Percentiles rank a stretch among this genome's conserved stretches.
Conservation (phyloP, 2,113 vertebrate species). For the Verasper variegatus region DNA sequence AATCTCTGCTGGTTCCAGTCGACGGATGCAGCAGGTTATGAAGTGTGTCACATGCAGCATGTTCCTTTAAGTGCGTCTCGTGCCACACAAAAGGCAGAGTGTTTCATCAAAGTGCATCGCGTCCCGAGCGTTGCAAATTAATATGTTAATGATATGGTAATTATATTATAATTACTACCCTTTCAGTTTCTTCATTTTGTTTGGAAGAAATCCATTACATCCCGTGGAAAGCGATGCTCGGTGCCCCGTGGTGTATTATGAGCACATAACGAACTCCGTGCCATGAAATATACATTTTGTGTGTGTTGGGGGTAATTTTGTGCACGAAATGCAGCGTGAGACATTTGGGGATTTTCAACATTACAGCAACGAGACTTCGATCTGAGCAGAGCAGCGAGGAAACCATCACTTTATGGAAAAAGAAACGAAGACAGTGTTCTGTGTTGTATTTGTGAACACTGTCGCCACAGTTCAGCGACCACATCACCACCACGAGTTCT, state of each 20-base stretch:
- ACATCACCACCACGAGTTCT: conserved; percentile 5
- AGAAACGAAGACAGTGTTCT: neutral
- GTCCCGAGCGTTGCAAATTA: conserved; percentile 47
- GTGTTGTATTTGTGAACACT: neutral
- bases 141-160: conserved; percentile 69
- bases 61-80: neutral
- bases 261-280: conserved; percentile 46
- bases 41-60: neutral
- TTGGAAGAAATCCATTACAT: conserved; percentile 38
- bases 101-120: conserved; percentile 21
- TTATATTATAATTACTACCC: conserved; percentile 52
- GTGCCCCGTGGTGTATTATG: conserved; percentile 47
- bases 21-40: neutral
- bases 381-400: neutral
- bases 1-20: neutral
- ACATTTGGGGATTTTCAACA: conserved; percentile 10
- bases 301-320: neutral
- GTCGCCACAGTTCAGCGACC: neutral
- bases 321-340: conserved; percentile 27
- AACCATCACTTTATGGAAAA: neutral
- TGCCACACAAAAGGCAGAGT: neutral
- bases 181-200: conserved; percentile 45
- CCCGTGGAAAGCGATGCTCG: conserved; percentile 11
- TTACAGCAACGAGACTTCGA: neutral
- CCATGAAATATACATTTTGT: conserved; percentile 64